These are phyloP conservation scores for Amazona ochrocephala DNA, from an alignment of 2,797 vertebrate species.

Conservation along the genomic window DNA sequence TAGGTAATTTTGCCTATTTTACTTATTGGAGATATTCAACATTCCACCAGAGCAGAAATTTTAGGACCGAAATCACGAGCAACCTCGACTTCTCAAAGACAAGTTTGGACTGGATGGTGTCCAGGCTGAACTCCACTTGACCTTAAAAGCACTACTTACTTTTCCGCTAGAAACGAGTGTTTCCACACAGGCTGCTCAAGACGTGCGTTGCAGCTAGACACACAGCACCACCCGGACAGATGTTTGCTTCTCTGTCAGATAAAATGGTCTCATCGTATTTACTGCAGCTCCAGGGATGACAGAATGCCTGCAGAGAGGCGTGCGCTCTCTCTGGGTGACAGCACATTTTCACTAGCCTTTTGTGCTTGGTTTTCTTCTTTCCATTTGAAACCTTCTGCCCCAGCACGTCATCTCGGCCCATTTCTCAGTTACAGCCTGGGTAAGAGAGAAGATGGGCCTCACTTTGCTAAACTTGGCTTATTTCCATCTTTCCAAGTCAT, in stretches of 20 bases:
- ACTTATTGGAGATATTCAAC: background rate
- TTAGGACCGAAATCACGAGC: background rate
- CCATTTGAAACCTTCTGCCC: background rate
- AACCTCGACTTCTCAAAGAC: background rate
- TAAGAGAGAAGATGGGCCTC: background rate
- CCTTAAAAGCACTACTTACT: constrained; percentile 19
- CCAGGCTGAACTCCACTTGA: constrained; percentile 12
- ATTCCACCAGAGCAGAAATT: background rate
- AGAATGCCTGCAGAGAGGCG: background rate
- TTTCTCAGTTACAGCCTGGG: background rate
- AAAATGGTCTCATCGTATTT: background rate
- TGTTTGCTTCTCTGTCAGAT: background rate
- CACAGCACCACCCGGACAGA: background rate
- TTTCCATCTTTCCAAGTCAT: background rate
- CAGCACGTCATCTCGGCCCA: background rate
- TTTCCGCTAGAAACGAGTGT: constrained; percentile 13
- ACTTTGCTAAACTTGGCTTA: background rate
- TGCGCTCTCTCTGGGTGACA: accelerated
- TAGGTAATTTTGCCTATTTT: constrained; percentile 51
- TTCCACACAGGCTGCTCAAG: background rate
- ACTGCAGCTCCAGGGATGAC: background rate
- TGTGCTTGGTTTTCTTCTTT: background rate
- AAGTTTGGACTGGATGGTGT: background rate
- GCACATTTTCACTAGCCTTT: background rate
- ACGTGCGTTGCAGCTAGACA: background rate